phyloP scores from a whole-genome alignment of 2,888 invertebrate genomes.

The Drosophila incognita region DNA sequence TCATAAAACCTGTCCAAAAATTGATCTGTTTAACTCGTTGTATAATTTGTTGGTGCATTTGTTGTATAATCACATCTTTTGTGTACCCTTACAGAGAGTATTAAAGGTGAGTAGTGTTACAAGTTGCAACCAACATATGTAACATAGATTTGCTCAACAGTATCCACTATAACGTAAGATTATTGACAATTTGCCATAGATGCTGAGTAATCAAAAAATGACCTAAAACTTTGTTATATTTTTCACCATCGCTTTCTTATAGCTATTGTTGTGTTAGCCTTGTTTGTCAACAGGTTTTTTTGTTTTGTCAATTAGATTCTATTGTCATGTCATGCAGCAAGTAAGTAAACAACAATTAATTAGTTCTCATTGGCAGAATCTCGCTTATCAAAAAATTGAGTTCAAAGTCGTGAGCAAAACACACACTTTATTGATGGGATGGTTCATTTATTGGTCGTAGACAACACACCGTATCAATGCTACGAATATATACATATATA shows the following conservation, averaged over 20 bases:
- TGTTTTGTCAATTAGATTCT: conserved; percentile 17
- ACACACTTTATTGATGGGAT: conserved; percentile 24
- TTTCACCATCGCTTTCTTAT: conserved; percentile 13
- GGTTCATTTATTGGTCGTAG: conserved; percentile 47
- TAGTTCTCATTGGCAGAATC: conserved; percentile 20
- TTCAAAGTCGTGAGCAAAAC: conserved; percentile 15
- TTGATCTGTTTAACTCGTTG: not conserved
- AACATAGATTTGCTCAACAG: too few relatives aligned
- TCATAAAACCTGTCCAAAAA: not conserved
- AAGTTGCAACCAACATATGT: not conserved
- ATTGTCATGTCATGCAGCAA: conserved; percentile 24
- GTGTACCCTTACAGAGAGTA: too few relatives aligned
- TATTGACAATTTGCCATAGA: not conserved
- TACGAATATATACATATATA: not conserved
- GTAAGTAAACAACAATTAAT: conserved; percentile 29
- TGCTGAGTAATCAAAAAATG: not conserved
- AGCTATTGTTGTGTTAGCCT: not conserved
- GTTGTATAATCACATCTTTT: not conserved
- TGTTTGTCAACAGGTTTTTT: conserved; percentile 1
- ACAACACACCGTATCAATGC: conserved; percentile 17
- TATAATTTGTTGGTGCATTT: not conserved
- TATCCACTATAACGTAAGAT: not conserved
- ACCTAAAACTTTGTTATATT: conserved; percentile 1
- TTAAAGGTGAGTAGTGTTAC: not conserved
- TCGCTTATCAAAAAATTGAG: conserved; percentile 38